These are phyloP conservation scores for Speoplatyrhinus poulsoni DNA, from an alignment of 2,113 vertebrate genomes.

Conservation along the genomic window DNA sequence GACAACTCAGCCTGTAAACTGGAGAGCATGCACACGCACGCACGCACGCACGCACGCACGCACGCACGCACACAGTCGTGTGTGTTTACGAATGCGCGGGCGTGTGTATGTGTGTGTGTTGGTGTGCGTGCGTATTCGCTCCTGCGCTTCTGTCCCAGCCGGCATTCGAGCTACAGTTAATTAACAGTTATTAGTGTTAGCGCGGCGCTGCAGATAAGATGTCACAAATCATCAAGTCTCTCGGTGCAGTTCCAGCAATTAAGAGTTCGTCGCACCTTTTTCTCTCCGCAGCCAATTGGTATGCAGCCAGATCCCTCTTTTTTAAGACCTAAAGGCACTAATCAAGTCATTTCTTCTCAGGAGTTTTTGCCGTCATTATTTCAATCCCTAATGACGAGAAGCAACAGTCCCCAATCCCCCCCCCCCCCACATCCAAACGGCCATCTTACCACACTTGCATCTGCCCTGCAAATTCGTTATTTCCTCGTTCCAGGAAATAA, in stretches of 20 bases:
- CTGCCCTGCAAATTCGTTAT: conserved; percentile 15
- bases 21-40: conserved; percentile 85
- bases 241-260: conserved; percentile 96
- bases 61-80: conserved; percentile 75
- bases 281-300: conserved; percentile 88
- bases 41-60: conserved; percentile 78
- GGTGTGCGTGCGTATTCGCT: not conserved
- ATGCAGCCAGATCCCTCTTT: conserved; percentile 89
- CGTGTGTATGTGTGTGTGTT: conserved; percentile 27
- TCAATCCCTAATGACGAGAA: conserved; percentile 87
- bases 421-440: not conserved
- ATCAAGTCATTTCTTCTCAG: conserved; percentile 96
- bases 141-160: conserved; percentile 66
- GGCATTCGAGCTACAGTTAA: conserved; percentile 94
- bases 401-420: conserved; percentile 35
- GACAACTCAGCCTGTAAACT: conserved; percentile 86
- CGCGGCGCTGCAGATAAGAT: conserved; percentile 89
- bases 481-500: conserved; percentile 78
- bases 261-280: conserved; percentile 92
- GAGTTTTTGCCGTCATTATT: conserved; percentile 88
- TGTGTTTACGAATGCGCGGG: conserved; percentile 54
- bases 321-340: conserved; percentile 94
- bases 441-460: not conserved
- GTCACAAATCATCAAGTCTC: conserved; percentile 99
- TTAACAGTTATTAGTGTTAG: conserved; percentile 99